phyloP scores from a whole-genome alignment of 1,140 invertebrate genomes.

The Cotesia chilonis region DNA sequence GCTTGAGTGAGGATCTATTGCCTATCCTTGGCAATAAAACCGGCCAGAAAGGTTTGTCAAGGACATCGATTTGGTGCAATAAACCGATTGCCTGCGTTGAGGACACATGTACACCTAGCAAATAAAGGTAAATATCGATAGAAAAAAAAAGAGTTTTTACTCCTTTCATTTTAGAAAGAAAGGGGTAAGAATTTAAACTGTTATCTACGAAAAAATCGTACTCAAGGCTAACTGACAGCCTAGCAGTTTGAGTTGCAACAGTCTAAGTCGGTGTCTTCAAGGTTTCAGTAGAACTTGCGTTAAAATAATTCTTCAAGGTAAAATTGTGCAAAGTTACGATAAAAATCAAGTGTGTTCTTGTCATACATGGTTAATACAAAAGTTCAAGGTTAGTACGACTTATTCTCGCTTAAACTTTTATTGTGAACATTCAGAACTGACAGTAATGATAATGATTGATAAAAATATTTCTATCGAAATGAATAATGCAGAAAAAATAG shows the following conservation, averaged over 20 bases:
- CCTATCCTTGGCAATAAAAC: conserved; percentile 53
- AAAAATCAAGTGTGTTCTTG: background rate
- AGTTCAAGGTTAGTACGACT: background rate
- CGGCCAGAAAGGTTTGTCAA: conserved; percentile 41
- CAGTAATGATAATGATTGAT: no score
- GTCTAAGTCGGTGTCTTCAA: conserved; percentile 54
- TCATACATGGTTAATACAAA: background rate
- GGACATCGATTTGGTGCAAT: conserved; percentile 44
- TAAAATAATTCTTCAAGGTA: conserved; percentile 43
- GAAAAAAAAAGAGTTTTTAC: conserved; percentile 27
- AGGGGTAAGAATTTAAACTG: conserved; percentile 51
- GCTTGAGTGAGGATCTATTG: conserved; percentile 11
- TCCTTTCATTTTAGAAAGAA: conserved; percentile 38
- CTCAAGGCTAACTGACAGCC: conserved; percentile 49
- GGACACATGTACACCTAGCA: conserved; percentile 31
- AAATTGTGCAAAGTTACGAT: conserved; percentile 25
- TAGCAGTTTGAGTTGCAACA: conserved; percentile 46
- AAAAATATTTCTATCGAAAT: no score
- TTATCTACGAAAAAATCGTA: conserved; percentile 52
- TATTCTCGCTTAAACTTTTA: background rate
- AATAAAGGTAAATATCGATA: conserved; percentile 11
- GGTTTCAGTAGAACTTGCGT: conserved; percentile 49
- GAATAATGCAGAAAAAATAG: no score
- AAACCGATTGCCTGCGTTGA: conserved; percentile 45
- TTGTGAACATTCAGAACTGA: no score